These are phyloP conservation scores for Melolontha melolontha DNA, from an alignment of 2,888 invertebrate species.

Conservation along the genomic window DNA sequence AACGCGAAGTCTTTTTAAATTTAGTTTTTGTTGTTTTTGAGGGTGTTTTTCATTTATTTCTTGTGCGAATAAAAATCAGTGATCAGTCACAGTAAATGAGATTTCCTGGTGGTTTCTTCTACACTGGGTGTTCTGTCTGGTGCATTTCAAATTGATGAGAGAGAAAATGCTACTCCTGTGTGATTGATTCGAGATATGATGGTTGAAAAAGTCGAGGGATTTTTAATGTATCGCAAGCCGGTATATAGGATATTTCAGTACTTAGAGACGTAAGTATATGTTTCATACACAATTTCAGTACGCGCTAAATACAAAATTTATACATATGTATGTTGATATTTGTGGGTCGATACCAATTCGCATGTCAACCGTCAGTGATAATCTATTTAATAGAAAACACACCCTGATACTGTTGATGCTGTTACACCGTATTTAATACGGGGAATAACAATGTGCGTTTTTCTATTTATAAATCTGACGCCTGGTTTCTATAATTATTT, in stretches of 20 bases:
- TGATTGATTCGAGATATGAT: constrained; percentile 61
- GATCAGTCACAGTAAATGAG: no score
- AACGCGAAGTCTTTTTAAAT: no score
- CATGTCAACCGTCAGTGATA: constrained; percentile 19
- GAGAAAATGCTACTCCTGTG: constrained; percentile 19
- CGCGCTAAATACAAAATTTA: no score
- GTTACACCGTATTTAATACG: neutral
- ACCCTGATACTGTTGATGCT: neutral
- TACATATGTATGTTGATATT: neutral
- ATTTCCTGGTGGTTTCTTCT: no score
- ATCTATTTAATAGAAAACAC: constrained; percentile 28
- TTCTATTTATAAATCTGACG: constrained; percentile 28
- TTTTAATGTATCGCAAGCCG: constrained; percentile 83
- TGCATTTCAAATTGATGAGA: constrained; percentile 3
- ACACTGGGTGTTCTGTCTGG: neutral
- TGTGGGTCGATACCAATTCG: constrained; percentile 12
- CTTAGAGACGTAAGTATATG: constrained; percentile 80
- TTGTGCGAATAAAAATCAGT: no score
- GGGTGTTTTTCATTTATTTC: no score
- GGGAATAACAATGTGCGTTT: constrained; percentile 1
- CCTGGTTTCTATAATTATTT: constrained; percentile 16
- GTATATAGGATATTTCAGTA: constrained; percentile 86
- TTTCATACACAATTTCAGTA: no score
- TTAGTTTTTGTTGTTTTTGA: no score
- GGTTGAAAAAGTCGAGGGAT: constrained; percentile 84